Conservation (phyloP, 2,797 vertebrate species). For the Bradypodion ventrale region DNA sequence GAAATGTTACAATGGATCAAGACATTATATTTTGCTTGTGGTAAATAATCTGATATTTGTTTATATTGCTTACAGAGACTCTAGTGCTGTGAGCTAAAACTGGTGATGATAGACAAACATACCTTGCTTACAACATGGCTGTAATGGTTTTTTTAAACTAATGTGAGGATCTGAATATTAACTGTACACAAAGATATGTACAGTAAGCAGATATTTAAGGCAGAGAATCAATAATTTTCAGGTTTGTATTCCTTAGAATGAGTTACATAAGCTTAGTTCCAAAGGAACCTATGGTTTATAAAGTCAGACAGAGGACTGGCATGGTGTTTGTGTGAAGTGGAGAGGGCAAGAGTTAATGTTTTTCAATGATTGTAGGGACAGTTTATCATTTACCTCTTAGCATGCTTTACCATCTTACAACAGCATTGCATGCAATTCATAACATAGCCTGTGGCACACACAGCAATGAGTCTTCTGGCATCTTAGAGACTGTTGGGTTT, state of each 20-base stretch:
- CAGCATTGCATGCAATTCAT: not conserved
- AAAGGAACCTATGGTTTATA: not conserved
- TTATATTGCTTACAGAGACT: constrained; percentile 47
- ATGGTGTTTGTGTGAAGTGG: not conserved
- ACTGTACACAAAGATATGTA: not conserved
- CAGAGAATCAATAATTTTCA: too few relatives aligned
- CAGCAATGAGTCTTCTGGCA: too few relatives aligned
- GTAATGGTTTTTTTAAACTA: constrained; percentile 40
- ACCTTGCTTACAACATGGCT: constrained; percentile 18
- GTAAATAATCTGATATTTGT: constrained; percentile 62
- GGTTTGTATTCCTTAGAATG: not conserved
- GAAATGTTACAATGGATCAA: constrained; percentile 55
- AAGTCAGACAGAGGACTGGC: not conserved
- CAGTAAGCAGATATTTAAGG: not conserved
- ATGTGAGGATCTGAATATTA: not conserved
- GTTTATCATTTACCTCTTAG: not conserved
- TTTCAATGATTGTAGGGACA: not conserved
- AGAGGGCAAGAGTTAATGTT: not conserved
- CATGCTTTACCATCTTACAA: not conserved
- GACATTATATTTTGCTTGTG: constrained; percentile 59
- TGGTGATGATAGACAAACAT: constrained; percentile 5
- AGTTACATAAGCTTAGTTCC: not conserved
- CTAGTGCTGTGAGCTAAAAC: constrained; percentile 35
- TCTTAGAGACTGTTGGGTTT: too few relatives aligned
- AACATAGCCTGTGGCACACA: too few relatives aligned